Evolutionary conservation across 2,113 vertebrate species (phyloP).

Genomic region (Sander vitreus): DNA sequence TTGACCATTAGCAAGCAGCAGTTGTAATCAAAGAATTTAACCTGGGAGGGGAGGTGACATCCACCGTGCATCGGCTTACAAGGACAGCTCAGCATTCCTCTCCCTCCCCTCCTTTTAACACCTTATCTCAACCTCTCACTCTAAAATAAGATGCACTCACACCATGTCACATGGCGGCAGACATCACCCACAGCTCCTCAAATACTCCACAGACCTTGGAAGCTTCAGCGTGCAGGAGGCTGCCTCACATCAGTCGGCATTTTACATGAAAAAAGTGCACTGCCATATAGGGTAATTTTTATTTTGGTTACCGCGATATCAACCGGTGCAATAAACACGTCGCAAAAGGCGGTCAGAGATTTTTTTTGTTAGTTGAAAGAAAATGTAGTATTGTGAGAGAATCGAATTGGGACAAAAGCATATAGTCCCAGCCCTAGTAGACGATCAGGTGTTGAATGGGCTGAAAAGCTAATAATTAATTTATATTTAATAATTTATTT

Average conservation of each 20-base stretch:
- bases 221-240: slow-evolving; percentile 24
- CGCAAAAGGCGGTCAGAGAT: no score
- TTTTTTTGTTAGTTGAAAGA: no score
- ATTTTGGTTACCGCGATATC: no score
- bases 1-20: not conserved
- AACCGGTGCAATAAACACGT: no score
- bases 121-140: slow-evolving; percentile 79
- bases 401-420: no score
- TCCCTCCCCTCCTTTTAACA: slow-evolving; percentile 66
- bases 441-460: not conserved
- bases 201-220: slow-evolving; percentile 32
- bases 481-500: not conserved
- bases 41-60: slow-evolving; percentile 45
- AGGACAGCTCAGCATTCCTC: slow-evolving; percentile 69
- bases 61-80: slow-evolving; percentile 39
- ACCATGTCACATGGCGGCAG: slow-evolving; percentile 71
- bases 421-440: no score
- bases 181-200: slow-evolving; percentile 65
- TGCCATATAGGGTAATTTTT: no score
- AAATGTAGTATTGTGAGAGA: no score
- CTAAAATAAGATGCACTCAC: slow-evolving; percentile 82
- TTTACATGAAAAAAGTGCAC: not conserved
- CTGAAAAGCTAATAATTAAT: not conserved
- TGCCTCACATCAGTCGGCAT: not conserved
- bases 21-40: slow-evolving; percentile 48